Evolutionary conservation across 2,113 vertebrate genomes (phyloP).

Genomic region (Irena cyanogastra): DNA sequence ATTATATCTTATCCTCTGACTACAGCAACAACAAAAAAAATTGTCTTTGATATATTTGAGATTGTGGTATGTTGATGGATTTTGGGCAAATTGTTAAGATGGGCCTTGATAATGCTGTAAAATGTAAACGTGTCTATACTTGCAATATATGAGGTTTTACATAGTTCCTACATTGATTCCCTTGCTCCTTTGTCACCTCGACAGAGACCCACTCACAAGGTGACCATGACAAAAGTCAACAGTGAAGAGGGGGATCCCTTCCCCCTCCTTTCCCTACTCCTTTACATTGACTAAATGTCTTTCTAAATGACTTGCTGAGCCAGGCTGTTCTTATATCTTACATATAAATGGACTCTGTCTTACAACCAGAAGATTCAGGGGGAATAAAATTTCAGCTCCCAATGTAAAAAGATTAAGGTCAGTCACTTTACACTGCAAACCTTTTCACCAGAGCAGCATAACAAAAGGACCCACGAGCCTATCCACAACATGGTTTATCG

Average conservation of each 20-base stretch:
- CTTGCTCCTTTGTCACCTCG: conserved; percentile 21
- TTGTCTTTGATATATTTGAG: conserved; percentile 22
- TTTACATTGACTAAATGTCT: conserved; percentile 64
- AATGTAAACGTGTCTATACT: conserved; percentile 30
- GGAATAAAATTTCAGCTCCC: conserved; percentile 7
- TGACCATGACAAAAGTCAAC: conserved; percentile 54
- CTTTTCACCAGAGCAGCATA: conserved; percentile 35
- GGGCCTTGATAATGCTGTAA: conserved; percentile 5
- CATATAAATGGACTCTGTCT: conserved; percentile 57
- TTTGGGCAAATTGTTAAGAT: conserved; percentile 2
- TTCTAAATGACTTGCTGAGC: conserved; percentile 65
- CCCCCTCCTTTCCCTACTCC: conserved; percentile 25
- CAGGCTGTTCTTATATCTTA: conserved; percentile 58
- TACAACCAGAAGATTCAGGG: conserved; percentile 39
- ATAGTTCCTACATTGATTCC: conserved; percentile 42
- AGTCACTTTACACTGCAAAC: conserved; percentile 35
- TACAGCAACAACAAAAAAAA: background rate
- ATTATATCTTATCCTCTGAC: background rate
- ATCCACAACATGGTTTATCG: background rate
- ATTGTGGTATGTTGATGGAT: background rate
- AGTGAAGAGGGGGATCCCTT: conserved; percentile 14
- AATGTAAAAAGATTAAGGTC: conserved; percentile 59
- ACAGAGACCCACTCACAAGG: conserved; percentile 39
- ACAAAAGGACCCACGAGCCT: background rate
- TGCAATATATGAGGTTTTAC: conserved; percentile 48